Base-by-base conservation (phyloP, 2,888 invertebrate genomes). In the Nomada goodeniana region DNA sequence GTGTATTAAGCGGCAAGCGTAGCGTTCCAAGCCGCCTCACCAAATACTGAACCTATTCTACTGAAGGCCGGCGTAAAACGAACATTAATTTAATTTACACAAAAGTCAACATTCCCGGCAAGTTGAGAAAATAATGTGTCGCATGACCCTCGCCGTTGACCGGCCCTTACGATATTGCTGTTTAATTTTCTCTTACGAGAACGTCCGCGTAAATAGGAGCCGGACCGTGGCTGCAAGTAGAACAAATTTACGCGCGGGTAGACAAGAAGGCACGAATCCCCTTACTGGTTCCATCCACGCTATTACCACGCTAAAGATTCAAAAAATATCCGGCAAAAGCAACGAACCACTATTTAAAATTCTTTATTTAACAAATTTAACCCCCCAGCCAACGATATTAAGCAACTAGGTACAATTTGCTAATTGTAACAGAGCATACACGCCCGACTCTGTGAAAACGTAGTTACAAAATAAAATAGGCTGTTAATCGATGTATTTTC, bases 101-200 rank as follows among this genome's bases (percentile, higher is more conserved):
- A 55, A 78, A 76, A 82, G 67, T 76, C 72, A 85, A 80, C 81
- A 82, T 70, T 61, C 47, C 75, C n/a, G 70, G 59, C 57, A 68
- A 86, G 84, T 77, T 84, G 76, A 70, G 88, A 87, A 87, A 88
- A 87, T 84, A 87, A 60, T 55, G 68, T 72, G 80, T 80, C 79
- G 68, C 68, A 29, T 26, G 72, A 73, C 64, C 67, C 68, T 72
- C 36, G 63, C 59, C 53, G 78, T 47, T 69, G 77, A 83, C 67
- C 80, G 73, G 76, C 73, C 83, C 73, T 82, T 70, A 65, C 74
- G 78, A 83, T 80, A 84, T 81, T 82, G 84, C 78, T 88, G 89
- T 90, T 90, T 90, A 89, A 91, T 85, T 86, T 90, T 80, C 91
- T 86, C 90, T 90, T 83, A 77, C 29, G 81, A 52, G 73, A 75